Evolutionary conservation across 2,797 vertebrate genomes (phyloP), one percentile per base, ranked within the genome.

Genomic region (Ctenopoma multispine): DNA sequence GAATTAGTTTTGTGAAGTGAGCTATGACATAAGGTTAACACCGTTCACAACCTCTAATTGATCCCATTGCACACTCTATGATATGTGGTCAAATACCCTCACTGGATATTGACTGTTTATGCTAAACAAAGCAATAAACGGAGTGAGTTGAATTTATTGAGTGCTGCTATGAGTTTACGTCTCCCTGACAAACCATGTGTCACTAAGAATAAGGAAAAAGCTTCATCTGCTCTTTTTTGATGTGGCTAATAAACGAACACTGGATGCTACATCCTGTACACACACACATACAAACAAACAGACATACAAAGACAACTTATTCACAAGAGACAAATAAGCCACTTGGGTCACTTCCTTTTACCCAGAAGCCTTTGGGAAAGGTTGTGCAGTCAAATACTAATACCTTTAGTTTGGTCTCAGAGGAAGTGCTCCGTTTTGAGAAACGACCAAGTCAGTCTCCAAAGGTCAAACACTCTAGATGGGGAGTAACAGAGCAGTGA

Each of bases 341-440:
- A 83, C 75, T 57, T 41, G 69, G 90, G 89, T 92, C 86, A 92
- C 84, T 85, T 85, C 74, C 83, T 91, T 72, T 80, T 85, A 88
- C 87, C 90, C 89, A 90, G 77, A 86, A 89, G 81, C 80, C 89
- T 87, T 86, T 89, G 72, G 81, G 82, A 90, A 89, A 92, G 90
- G 89, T 90, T 63, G 21, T 0, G 43, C 57, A 84, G 89, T 92
- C 89, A 90, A 89, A 88, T 81, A 88, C 87, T 92, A 91, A 93
- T 92, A 90, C 85, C 85, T 92, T 92, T 89, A 90, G 84, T 73
- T 76, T 63, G 72, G 85, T 92, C 91, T 92, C 91, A 66, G 81
- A 87, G 90, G 90, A 90, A 87, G 78, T 1, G 12, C 34, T 82
- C 59, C 4, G 36, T 85, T 85, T 80, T 87, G 74, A 84, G 81